A percentile compares a stretch with the other conserved stretches of the same genome.
Evolutionary conservation across 1,140 invertebrate species (phyloP).

Genomic region (Zelostemma sp.): DNA sequence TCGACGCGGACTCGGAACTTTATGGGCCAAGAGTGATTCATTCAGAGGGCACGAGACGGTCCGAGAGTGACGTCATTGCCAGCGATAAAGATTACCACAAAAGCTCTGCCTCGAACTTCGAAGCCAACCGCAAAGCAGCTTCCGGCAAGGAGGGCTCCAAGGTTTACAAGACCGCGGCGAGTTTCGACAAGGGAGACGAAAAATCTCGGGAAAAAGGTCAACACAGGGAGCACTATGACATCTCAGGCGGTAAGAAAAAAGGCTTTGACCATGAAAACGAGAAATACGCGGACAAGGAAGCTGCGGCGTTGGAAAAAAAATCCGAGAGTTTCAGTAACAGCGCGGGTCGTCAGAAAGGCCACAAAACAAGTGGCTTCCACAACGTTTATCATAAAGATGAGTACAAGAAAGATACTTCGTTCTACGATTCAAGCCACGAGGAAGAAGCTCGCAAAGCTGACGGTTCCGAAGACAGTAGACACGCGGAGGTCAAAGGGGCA

Average conservation of each 20-base stretch:
- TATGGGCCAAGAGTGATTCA: constrained; percentile 17
- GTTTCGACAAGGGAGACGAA: constrained; percentile 68
- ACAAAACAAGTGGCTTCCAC: constrained; percentile 77
- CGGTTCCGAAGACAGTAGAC: constrained; percentile 73
- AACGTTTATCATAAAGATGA: constrained; percentile 76
- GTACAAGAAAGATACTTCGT: constrained; percentile 69
- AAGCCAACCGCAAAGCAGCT: constrained; percentile 34
- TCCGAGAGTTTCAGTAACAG: constrained; percentile 72
- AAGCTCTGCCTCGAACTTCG: constrained; percentile 16
- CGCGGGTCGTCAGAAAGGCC: constrained; percentile 74
- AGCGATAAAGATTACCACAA: constrained; percentile 30
- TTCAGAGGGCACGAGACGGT: constrained; percentile 29
- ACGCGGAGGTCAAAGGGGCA: constrained; percentile 72
- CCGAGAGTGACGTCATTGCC: constrained; percentile 9
- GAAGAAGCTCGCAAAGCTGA: constrained; percentile 76
- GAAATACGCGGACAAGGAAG: constrained; percentile 68
- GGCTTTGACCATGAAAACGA: constrained; percentile 70
- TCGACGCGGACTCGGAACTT: constrained; percentile 16
- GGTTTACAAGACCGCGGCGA: constrained; percentile 69
- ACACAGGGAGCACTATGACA: constrained; percentile 71
- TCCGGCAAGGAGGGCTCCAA: constrained; percentile 66
- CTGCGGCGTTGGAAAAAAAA: constrained; percentile 67
- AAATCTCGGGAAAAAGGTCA: constrained; percentile 64
- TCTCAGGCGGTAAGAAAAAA: constrained; percentile 69
- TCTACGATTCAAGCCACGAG: constrained; percentile 75